Conservation (phyloP, 2,113 vertebrate species). For the Numida meleagris region DNA sequence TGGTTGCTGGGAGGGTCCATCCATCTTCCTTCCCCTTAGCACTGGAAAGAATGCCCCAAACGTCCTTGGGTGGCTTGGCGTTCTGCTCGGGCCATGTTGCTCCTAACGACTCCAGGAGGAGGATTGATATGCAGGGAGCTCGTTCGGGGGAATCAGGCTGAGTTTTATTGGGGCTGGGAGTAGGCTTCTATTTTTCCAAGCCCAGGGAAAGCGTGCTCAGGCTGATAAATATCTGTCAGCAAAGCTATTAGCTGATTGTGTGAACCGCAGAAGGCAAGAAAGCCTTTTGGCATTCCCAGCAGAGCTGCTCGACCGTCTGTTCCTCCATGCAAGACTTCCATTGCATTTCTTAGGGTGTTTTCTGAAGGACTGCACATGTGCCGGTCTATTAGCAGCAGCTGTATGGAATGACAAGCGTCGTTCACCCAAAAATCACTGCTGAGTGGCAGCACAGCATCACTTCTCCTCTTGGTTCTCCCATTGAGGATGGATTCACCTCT, state of each 20-base stretch:
- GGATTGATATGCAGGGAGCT: slow-evolving; percentile 23
- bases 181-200: slow-evolving; percentile 32
- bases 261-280: background rate
- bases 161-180: slow-evolving; percentile 46
- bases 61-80: slow-evolving; percentile 11
- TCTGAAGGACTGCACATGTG: background rate
- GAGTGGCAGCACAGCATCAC: background rate
- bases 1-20: background rate
- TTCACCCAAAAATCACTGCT: background rate
- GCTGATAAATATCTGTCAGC: slow-evolving; percentile 61
- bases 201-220: background rate
- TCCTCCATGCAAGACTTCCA: background rate
- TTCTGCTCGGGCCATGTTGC: slow-evolving; percentile 43
- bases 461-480: background rate
- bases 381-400: background rate
- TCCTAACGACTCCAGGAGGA: background rate
- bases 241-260: slow-evolving; percentile 42
- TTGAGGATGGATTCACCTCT: background rate
- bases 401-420: background rate
- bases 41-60: background rate
- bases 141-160: background rate
- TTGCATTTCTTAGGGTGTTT: background rate
- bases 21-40: background rate
- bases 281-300: background rate
- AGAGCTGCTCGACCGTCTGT: background rate